These are phyloP conservation scores for Syndactyla subalaris DNA, from an alignment of 2,797 vertebrate genomes.

Conservation along the genomic window DNA sequence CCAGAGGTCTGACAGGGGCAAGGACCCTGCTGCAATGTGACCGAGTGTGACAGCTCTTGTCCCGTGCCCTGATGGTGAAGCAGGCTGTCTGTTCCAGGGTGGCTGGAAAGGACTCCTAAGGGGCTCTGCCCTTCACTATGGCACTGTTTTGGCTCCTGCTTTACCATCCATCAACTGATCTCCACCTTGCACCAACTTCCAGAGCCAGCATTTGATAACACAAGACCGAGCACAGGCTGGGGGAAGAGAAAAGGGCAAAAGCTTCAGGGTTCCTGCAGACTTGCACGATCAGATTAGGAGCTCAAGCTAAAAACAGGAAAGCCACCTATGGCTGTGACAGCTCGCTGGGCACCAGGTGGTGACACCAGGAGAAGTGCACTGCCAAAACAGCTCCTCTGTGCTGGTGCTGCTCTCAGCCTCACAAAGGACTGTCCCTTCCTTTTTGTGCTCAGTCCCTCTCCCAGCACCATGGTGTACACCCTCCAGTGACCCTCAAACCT, in stretches of 20 bases:
- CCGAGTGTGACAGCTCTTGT: accelerated
- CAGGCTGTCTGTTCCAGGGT: neutral
- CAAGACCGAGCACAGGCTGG: neutral
- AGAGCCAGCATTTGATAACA: neutral
- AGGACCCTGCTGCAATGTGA: neutral
- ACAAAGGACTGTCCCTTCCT: neutral
- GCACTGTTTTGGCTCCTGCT: neutral
- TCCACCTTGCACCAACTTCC: neutral
- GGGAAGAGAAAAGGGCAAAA: neutral
- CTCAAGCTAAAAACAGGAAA: neutral
- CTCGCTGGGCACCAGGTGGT: neutral
- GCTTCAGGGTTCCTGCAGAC: neutral
- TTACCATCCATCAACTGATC: neutral
- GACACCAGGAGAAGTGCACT: neutral
- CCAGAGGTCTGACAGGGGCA: neutral
- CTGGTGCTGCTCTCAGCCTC: neutral
- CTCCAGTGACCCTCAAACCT: neutral
- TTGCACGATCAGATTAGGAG: accelerated
- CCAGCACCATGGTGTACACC: no score
- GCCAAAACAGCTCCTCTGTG: neutral
- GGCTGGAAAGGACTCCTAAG: neutral
- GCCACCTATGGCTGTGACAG: neutral
- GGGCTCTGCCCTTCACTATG: neutral
- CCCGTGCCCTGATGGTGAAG: accelerated
- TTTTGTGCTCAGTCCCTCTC: neutral